phyloP scores from a whole-genome alignment of 1,140 invertebrate genomes.

The Helicoverpa zea region DNA sequence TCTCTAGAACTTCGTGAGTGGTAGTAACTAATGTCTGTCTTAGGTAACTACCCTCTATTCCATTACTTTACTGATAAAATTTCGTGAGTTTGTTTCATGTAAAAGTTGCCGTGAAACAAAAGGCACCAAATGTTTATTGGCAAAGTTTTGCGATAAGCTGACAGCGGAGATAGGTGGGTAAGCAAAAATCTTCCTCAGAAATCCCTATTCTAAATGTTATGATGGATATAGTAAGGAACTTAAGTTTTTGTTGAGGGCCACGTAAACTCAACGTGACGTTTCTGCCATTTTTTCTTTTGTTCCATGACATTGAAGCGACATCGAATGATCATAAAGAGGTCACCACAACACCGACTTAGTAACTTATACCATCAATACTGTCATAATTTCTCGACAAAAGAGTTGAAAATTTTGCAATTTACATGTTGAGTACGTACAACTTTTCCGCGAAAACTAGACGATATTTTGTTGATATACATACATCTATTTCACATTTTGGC shows the following conservation, averaged over 20 bases:
- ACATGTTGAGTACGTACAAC: too few species aligned
- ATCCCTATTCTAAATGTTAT: constrained; percentile 37
- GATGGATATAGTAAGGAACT: constrained; percentile 13
- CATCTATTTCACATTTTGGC: neutral
- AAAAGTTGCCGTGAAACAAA: neutral
- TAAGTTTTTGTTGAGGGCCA: neutral
- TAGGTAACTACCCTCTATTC: too few species aligned
- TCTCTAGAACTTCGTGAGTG: too few species aligned
- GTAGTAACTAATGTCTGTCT: too few species aligned
- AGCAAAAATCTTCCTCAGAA: constrained; percentile 24
- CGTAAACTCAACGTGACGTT: constrained; percentile 23
- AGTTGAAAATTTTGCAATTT: too few species aligned
- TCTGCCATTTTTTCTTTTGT: neutral
- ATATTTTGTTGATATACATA: neutral
- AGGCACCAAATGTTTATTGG: constrained; percentile 36
- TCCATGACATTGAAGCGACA: neutral
- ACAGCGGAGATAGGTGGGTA: constrained; percentile 14
- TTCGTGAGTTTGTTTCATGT: too few species aligned
- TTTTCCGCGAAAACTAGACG: neutral
- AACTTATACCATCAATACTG: too few species aligned
- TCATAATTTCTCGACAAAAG: too few species aligned
- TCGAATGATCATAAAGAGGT: too few species aligned
- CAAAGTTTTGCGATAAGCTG: constrained; percentile 33
- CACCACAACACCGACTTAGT: too few species aligned
- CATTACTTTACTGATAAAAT: too few species aligned